Base-by-base conservation (phyloP, 2,113 vertebrate species). In the Procavia capensis region DNA sequence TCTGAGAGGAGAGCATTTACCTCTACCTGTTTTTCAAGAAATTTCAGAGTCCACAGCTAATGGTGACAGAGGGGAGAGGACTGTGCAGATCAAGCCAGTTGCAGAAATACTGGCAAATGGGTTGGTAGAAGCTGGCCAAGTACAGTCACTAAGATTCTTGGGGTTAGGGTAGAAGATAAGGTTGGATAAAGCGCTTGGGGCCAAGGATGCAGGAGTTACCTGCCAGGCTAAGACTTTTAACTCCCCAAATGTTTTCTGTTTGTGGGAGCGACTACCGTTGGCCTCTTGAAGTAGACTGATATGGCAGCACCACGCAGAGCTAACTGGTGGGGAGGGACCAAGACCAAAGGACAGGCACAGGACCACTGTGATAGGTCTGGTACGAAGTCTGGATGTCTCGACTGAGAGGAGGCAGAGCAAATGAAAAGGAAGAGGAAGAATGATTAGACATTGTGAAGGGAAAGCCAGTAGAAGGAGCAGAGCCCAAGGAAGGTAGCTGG, bases 331-430 rank as follows among this genome's bases (percentile, higher is more conserved):
- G 63, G 64, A 41, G 5, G 31, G 36, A 27, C 5, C 9, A 19
- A 20, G 1, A 5, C 79, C 76, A 29, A n/a, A 1, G 13, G 11
- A 47, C 7, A 1, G 14, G 34, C 59, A 3, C 0, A 9, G 14
- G 57, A 14, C 34, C 50, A 9, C n/a, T 3, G 43, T 3, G 27
- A 63, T 10, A 54, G 43, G 19, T 8, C 34, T 5, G 1, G 25
- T 10, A 29, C 43, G 54, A 64, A 34, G 22, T 45, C 36, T 68
- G 70, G 45, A 17, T 6, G 13, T 34, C 79, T 68, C 2, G 1
- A 70, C 9, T 79, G 34, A 61, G 61, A 1, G 41, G 34, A 59
- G 80, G 9, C 17, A 5, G 39, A 63, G 50, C 72, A 59, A 82
- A 70, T 3, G 22, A 50, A 90, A 50, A 16, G 4, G 6, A 85